Conservation (phyloP, 1,140 invertebrate species). For the Drosophila seguyi region DNA sequence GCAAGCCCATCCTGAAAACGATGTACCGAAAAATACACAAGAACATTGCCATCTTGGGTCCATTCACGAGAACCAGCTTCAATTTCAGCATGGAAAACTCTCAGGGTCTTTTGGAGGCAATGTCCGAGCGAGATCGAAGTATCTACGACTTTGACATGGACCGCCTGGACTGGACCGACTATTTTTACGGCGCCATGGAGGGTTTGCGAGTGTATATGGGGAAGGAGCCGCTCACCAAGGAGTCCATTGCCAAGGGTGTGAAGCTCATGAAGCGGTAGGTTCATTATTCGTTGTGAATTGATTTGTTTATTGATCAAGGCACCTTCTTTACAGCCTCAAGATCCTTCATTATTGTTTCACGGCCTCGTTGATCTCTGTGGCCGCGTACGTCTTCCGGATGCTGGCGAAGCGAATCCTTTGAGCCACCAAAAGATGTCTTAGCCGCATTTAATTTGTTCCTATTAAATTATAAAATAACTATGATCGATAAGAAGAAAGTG, state of each 20-base stretch:
- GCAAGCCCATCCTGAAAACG: slow-evolving; percentile 86
- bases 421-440: not conserved
- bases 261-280: slow-evolving; percentile 14
- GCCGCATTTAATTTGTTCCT: not conserved
- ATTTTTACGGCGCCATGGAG: slow-evolving; percentile 86
- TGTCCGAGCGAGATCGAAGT: slow-evolving; percentile 87
- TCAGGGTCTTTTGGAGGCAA: slow-evolving; percentile 86
- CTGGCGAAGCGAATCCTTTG: not conserved
- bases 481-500: not conserved
- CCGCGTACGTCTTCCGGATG: not conserved
- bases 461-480: not conserved
- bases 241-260: slow-evolving; percentile 85
- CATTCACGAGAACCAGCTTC: slow-evolving; percentile 89
- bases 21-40: slow-evolving; percentile 90
- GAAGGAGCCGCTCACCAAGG: slow-evolving; percentile 88
- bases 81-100: slow-evolving; percentile 89
- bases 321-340: not conserved
- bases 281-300: not conserved
- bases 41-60: slow-evolving; percentile 88
- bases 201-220: slow-evolving; percentile 89
- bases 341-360: not conserved
- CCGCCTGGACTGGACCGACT: slow-evolving; percentile 88
- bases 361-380: not conserved
- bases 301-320: not conserved
- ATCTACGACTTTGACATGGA: slow-evolving; percentile 90